Evolutionary conservation across 2,888 invertebrate genomes (phyloP).

Genomic region (Pherbina coryleti): DNA sequence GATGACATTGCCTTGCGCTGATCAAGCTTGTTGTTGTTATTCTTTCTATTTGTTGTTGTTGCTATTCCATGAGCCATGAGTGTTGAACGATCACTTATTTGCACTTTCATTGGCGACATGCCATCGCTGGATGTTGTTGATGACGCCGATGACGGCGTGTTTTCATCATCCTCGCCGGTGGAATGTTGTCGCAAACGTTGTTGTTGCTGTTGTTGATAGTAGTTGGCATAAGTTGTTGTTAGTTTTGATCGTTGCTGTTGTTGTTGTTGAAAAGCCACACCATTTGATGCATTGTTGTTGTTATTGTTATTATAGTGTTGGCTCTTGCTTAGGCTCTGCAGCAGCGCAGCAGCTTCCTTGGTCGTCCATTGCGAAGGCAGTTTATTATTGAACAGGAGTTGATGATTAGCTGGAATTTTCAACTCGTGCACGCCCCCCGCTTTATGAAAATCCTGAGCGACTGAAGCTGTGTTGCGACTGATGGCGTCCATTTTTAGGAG

Average conservation of each 20-base stretch:
- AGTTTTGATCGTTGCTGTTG: conserved; percentile 45
- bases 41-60: conserved; percentile 37
- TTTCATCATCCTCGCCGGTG: conserved; percentile 63
- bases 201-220: conserved; percentile 34
- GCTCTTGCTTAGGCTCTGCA: conserved; percentile 62
- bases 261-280: conserved; percentile 47
- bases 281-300: conserved; percentile 34
- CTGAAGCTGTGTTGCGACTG: conserved; percentile 70
- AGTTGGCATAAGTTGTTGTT: conserved; percentile 16
- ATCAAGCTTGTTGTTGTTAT: conserved; percentile 45
- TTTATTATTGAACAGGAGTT: conserved; percentile 69
- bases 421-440: conserved; percentile 73
- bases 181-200: conserved; percentile 60
- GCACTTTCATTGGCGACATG: conserved; percentile 57
- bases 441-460: conserved; percentile 76
- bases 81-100: conserved; percentile 45
- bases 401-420: conserved; percentile 68
- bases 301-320: conserved; percentile 41
- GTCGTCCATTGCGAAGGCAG: conserved; percentile 68
- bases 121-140: conserved; percentile 55
- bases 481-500: conserved; percentile 70
- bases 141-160: conserved; percentile 62
- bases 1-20: conserved; percentile 66
- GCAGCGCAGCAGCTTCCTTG: conserved; percentile 65
- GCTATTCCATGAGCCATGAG: background rate